Percentiles rank a stretch among this genome's conserved stretches.
phyloP scores from a whole-genome alignment of 2,113 vertebrate genomes.

The Labrus mixtus region DNA sequence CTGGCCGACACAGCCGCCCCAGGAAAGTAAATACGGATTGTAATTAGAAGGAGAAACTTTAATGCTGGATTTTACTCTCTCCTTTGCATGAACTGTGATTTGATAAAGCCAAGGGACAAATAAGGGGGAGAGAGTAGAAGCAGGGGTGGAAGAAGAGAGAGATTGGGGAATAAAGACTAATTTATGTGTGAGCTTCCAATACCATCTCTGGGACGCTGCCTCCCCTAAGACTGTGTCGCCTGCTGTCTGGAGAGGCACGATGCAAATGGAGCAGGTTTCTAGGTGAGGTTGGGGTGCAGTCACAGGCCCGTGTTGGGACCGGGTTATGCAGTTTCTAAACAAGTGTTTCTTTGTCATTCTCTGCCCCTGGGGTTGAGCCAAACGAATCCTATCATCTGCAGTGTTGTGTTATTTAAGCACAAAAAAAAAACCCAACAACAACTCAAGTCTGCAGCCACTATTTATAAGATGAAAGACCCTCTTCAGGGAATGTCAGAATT shows the following conservation, averaged over 20 bases:
- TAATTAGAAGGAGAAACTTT: conserved; percentile 72
- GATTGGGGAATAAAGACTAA: conserved; percentile 66
- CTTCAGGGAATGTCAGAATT: conserved; percentile 81
- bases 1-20: conserved; percentile 56
- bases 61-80: conserved; percentile 71
- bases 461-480: conserved; percentile 86
- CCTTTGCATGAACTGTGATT: conserved; percentile 74
- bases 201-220: conserved; percentile 65
- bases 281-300: conserved; percentile 71
- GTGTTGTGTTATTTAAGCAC: conserved; percentile 79
- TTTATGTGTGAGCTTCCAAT: conserved; percentile 76
- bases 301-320: conserved; percentile 73
- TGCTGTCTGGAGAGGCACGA: conserved; percentile 68
- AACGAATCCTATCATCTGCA: conserved; percentile 77
- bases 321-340: conserved; percentile 71
- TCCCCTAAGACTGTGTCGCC: conserved; percentile 62
- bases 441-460: conserved; percentile 77
- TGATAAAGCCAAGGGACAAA: conserved; percentile 77
- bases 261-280: conserved; percentile 79
- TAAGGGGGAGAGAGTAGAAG: conserved; percentile 53
- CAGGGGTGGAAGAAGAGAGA: conserved; percentile 19
- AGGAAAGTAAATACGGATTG: conserved; percentile 72
- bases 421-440: conserved; percentile 31
- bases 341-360: conserved; percentile 78
- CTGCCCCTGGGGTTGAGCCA: conserved; percentile 73